Conservation (phyloP, 2,113 vertebrate genomes). For the Euleptes europaea region DNA sequence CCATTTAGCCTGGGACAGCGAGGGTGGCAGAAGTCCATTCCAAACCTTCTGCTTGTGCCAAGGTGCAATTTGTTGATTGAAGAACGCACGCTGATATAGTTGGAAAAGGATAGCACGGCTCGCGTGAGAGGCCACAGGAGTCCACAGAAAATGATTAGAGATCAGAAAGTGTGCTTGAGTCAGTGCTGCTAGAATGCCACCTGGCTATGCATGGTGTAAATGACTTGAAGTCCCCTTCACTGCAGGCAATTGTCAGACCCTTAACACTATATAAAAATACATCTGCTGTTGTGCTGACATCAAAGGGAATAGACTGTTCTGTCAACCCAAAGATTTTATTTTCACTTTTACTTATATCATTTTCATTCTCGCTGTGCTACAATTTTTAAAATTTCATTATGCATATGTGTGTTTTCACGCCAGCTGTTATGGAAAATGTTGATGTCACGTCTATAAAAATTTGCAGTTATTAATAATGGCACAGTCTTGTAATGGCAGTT, state of each 20-base stretch:
- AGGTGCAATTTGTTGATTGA: conserved; percentile 65
- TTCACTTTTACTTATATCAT: neutral
- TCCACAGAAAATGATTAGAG: conserved; percentile 16
- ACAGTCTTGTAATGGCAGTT: neutral
- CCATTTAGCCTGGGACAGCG: conserved; percentile 58
- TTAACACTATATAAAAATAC: conserved; percentile 16
- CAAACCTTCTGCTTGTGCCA: conserved; percentile 63
- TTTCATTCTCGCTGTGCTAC: neutral
- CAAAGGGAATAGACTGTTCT: neutral
- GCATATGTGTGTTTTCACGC: neutral
- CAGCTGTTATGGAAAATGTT: neutral
- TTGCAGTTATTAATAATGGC: neutral
- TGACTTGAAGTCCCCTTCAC: conserved; percentile 13
- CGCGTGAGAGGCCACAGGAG: conserved; percentile 39
- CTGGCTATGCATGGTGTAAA: conserved; percentile 24
- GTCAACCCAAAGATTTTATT: conserved; percentile 1
- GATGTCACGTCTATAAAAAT: neutral
- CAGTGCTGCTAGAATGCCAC: conserved; percentile 54
- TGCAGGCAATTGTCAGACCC: neutral
- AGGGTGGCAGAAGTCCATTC: conserved; percentile 68
- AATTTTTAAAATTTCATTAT: neutral
- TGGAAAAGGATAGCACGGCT: conserved; percentile 38
- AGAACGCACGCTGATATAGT: conserved; percentile 53
- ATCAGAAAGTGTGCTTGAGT: conserved; percentile 24
- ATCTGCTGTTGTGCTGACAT: neutral